phyloP scores from a whole-genome alignment of 2,113 vertebrate genomes.

The Rhizomys pruinosus region DNA sequence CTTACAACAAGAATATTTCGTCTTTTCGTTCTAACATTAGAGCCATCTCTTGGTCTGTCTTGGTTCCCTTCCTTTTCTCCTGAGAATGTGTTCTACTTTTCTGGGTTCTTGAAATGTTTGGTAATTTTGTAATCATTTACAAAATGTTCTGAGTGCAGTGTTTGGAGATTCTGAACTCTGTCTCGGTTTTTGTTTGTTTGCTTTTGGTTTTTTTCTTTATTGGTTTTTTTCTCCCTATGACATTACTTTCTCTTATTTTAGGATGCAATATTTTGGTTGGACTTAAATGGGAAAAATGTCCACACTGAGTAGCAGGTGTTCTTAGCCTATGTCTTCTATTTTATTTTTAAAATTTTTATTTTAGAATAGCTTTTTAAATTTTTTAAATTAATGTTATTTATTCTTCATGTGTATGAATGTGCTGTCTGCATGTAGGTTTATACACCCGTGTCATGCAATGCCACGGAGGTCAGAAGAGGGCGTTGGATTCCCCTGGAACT shows the following conservation, averaged over 20 bases:
- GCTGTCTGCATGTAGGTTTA: too few species aligned
- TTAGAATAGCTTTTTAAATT: not conserved
- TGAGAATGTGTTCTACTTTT: not conserved
- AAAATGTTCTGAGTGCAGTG: not conserved
- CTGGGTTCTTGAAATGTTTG: conserved; percentile 9
- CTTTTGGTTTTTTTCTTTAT: too few species aligned
- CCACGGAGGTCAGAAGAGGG: too few species aligned
- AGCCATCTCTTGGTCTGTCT: not conserved
- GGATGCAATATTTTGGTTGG: conserved; percentile 12
- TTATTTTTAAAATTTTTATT: not conserved
- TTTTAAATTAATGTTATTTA: too few species aligned
- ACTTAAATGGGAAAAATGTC: conserved; percentile 2
- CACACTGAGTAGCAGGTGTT: not conserved
- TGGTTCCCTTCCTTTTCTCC: not conserved
- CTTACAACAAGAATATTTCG: not conserved
- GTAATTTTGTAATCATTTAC: not conserved
- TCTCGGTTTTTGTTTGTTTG: too few species aligned
- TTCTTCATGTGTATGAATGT: too few species aligned
- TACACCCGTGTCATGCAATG: too few species aligned
- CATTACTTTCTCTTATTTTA: conserved; percentile 30
- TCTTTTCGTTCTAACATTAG: not conserved
- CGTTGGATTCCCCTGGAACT: too few species aligned
- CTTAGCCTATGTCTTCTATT: not conserved
- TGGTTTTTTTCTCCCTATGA: not conserved
- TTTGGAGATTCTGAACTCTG: not conserved